phyloP scores from a whole-genome alignment of 2,113 vertebrate species.

The Lasiurus borealis region DNA sequence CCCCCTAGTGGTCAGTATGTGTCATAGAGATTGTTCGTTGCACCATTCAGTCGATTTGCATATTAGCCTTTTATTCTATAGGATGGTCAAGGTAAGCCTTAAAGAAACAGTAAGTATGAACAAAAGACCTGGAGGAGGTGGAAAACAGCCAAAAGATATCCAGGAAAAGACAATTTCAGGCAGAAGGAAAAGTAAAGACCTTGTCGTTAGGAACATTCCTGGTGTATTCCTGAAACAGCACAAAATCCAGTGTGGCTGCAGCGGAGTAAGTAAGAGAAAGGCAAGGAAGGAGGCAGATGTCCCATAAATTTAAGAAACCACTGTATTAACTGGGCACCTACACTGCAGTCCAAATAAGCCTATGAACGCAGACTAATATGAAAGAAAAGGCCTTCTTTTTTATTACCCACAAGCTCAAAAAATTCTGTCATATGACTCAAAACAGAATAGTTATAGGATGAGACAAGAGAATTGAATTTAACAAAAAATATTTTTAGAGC shows the following conservation, averaged over 20 bases:
- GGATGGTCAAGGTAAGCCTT: background rate
- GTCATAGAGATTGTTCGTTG: no score
- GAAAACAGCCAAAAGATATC: background rate
- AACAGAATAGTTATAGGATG: background rate
- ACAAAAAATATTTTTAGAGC: background rate
- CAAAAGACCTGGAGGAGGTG: background rate
- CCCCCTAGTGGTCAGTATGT: no score
- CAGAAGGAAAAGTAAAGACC: background rate
- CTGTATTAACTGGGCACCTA: background rate
- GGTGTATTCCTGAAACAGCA: background rate
- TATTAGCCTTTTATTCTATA: background rate
- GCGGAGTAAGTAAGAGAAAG: background rate
- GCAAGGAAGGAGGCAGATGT: background rate
- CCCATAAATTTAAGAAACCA: background rate
- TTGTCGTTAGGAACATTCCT: background rate
- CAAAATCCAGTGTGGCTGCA: background rate
- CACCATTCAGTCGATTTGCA: no score
- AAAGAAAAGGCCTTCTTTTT: slow-evolving; percentile 10
- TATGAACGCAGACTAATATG: background rate
- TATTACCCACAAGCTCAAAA: background rate
- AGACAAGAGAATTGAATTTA: slow-evolving; percentile 27
- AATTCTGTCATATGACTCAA: background rate
- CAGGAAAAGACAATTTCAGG: background rate
- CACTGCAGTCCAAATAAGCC: background rate
- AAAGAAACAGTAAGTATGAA: background rate